Percentiles rank a stretch among this genome's conserved stretches.
These are phyloP conservation scores for Luscinia luscinia DNA, from an alignment of 2,797 vertebrate species.

Conservation along the genomic window DNA sequence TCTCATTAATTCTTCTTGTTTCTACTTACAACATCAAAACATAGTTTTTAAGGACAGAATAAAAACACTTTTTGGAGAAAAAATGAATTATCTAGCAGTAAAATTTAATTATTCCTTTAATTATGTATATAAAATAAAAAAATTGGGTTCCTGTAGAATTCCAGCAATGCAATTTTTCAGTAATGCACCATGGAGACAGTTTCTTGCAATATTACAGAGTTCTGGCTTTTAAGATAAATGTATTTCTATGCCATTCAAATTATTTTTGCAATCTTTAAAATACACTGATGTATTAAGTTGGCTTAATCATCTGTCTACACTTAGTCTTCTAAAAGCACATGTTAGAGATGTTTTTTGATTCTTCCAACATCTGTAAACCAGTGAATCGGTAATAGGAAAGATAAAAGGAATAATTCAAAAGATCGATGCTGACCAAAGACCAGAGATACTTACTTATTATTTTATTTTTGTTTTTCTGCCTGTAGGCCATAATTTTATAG, in stretches of 20 bases:
- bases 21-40: not conserved
- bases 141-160: not conserved
- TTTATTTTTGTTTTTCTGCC: not conserved
- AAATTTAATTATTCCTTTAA: constrained; percentile 3
- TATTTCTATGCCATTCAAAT: not conserved
- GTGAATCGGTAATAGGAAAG: not conserved
- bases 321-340: not conserved
- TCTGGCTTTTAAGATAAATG: constrained; percentile 26
- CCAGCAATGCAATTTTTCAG: not conserved
- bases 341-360: not conserved
- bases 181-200: not conserved
- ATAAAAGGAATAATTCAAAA: constrained; percentile 45
- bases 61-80: not conserved
- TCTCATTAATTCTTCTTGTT: not conserved
- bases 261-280: constrained; percentile 4
- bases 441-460: not conserved
- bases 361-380: constrained; percentile 6
- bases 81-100: not conserved
- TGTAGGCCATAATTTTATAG: not conserved
- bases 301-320: constrained; percentile 3
- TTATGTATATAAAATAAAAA: not conserved
- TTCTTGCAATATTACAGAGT: not conserved
- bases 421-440: not conserved
- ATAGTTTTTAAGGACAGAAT: not conserved
- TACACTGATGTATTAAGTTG: constrained; percentile 18